Evolutionary conservation across 1,140 invertebrate species (phyloP).

Genomic region (Brachionus sp.): DNA sequence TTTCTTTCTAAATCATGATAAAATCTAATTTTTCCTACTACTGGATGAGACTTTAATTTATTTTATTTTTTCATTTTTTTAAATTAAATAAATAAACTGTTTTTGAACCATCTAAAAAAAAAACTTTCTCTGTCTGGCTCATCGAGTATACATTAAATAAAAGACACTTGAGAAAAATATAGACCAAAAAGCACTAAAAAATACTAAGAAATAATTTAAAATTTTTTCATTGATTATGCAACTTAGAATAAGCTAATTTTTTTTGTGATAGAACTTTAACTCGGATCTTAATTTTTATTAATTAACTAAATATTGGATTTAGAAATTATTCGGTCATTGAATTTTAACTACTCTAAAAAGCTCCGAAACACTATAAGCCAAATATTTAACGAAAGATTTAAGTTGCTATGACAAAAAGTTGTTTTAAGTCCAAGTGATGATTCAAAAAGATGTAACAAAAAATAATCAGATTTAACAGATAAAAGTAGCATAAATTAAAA

Average conservation of each 20-base stretch:
- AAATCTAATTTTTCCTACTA: neutral
- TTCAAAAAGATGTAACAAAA: neutral
- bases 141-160: neutral
- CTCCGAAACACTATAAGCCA: neutral
- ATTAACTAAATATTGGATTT: neutral
- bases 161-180: neutral
- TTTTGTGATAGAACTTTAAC: neutral
- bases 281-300: neutral
- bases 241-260: neutral
- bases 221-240: neutral
- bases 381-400: neutral
- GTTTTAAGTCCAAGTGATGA: neutral
- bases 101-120: neutral
- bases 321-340: neutral
- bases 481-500: neutral
- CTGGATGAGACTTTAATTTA: neutral
- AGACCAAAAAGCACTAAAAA: neutral
- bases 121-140: neutral
- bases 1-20: neutral
- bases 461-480: neutral
- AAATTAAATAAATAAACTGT: neutral
- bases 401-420: neutral
- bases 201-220: neutral
- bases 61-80: neutral
- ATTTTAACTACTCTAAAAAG: neutral